Evolutionary conservation across 2,888 invertebrate genomes (phyloP).

Genomic region (Dysmachus trigonus): DNA sequence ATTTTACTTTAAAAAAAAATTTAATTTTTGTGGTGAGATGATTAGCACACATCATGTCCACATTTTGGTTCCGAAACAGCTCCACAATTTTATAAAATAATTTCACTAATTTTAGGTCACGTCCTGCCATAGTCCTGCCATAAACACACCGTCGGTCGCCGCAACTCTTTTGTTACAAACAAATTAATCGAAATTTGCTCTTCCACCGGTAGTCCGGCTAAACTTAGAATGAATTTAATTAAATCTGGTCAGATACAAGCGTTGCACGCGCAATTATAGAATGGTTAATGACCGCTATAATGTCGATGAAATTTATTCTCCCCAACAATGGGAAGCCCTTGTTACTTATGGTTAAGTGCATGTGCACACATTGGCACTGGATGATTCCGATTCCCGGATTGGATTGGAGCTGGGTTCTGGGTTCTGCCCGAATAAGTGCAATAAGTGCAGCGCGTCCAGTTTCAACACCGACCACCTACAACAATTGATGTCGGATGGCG

Average conservation of each 20-base stretch:
- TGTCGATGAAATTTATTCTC: conserved; percentile 22
- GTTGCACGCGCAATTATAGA: background rate
- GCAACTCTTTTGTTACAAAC: background rate
- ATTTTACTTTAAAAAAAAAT: background rate
- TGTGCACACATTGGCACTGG: background rate
- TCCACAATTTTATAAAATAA: background rate
- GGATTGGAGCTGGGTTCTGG: background rate
- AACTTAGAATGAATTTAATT: conserved; percentile 37
- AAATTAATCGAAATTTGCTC: conserved; percentile 21
- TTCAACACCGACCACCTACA: conserved; percentile 20
- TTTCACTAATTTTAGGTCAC: conserved; percentile 5
- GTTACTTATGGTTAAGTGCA: background rate
- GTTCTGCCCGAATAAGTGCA: background rate
- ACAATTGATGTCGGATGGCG: conserved; percentile 39
- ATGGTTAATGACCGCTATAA: conserved; percentile 18
- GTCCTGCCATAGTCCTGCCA: background rate
- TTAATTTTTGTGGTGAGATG: conserved; percentile 1
- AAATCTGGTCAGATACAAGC: conserved; percentile 17
- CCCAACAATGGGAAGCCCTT: background rate
- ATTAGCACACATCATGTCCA: background rate
- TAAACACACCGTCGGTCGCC: no score
- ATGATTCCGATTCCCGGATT: background rate
- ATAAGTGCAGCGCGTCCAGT: no score
- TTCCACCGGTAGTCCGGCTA: background rate
- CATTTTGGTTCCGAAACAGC: background rate